phyloP scores from a whole-genome alignment of 1,140 invertebrate species.

The Drosophila sechellia region DNA sequence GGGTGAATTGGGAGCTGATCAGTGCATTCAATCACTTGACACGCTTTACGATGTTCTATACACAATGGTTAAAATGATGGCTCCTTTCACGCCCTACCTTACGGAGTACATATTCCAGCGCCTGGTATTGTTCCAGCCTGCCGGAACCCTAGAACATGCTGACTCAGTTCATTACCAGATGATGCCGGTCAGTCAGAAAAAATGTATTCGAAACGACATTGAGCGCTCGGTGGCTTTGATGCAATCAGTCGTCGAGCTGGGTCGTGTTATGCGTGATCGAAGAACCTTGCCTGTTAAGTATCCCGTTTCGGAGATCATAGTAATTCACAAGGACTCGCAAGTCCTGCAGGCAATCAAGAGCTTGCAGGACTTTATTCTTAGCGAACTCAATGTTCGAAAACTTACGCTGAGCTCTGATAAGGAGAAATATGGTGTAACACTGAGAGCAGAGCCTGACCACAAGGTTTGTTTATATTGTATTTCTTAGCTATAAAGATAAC shows the following conservation, averaged over 20 bases:
- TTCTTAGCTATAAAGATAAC: too few species aligned
- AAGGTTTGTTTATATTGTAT: conserved; percentile 69
- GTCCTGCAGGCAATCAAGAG: conserved; percentile 93
- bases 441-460: conserved; percentile 97
- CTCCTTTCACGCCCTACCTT: conserved; percentile 98
- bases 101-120: conserved; percentile 98
- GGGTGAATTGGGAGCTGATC: conserved; percentile 91
- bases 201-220: conserved; percentile 93
- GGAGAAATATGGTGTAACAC: conserved; percentile 95
- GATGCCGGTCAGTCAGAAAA: conserved; percentile 90
- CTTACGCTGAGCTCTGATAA: conserved; percentile 97
- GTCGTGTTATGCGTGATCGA: conserved; percentile 95
- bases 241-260: conserved; percentile 98
- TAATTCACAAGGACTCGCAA: conserved; percentile 94
- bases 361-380: conserved; percentile 94
- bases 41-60: conserved; percentile 95
- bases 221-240: conserved; percentile 95
- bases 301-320: conserved; percentile 97
- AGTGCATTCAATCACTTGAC: conserved; percentile 93
- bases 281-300: conserved; percentile 98
- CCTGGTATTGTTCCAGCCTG: conserved; percentile 85
- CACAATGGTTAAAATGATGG: conserved; percentile 96
- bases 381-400: conserved; percentile 97
- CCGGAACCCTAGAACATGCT: conserved; percentile 42
- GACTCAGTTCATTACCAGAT: conserved; percentile 94